Percentiles rank a stretch among this genome's conserved stretches.
Evolutionary conservation across 2,797 vertebrate genomes (phyloP).

Genomic region (Crax fasciolata): DNA sequence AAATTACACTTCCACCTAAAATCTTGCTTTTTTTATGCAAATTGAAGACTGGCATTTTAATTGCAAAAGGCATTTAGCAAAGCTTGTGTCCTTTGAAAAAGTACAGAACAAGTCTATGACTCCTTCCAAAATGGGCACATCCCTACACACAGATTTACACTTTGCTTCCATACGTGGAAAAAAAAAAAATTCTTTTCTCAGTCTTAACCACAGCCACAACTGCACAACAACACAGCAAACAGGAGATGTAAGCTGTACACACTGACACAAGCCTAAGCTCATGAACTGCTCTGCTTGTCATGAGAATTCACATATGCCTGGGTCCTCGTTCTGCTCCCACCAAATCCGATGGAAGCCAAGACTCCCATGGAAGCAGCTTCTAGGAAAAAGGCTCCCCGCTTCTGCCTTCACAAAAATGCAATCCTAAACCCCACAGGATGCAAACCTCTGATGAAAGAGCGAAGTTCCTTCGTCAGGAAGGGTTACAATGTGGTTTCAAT

Average conservation of each 20-base stretch:
- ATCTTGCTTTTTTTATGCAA: not conserved
- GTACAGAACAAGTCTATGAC: not conserved
- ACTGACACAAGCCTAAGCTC: not conserved
- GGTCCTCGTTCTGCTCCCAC: not conserved
- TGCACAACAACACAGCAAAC: accelerated
- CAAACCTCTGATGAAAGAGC: not conserved
- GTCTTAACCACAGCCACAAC: not conserved
- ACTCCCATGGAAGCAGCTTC: not conserved
- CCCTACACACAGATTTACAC: not conserved
- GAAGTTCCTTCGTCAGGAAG: not conserved
- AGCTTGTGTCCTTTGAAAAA: not conserved
- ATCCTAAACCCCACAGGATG: not conserved
- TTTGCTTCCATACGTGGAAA: not conserved
- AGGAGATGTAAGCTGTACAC: accelerated
- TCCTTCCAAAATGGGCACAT: not conserved
- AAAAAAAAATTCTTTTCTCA: not conserved
- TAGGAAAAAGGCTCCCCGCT: not conserved
- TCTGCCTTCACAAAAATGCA: not conserved
- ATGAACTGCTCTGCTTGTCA: not conserved
- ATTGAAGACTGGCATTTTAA: not conserved
- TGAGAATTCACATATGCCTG: accelerated
- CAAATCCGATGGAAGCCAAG: not conserved
- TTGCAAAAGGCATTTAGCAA: not conserved
- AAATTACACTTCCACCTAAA: not conserved
- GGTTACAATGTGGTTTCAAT: not conserved